Evolutionary conservation across 2,113 vertebrate genomes (phyloP).

Genomic region (Struthidea cinerea): DNA sequence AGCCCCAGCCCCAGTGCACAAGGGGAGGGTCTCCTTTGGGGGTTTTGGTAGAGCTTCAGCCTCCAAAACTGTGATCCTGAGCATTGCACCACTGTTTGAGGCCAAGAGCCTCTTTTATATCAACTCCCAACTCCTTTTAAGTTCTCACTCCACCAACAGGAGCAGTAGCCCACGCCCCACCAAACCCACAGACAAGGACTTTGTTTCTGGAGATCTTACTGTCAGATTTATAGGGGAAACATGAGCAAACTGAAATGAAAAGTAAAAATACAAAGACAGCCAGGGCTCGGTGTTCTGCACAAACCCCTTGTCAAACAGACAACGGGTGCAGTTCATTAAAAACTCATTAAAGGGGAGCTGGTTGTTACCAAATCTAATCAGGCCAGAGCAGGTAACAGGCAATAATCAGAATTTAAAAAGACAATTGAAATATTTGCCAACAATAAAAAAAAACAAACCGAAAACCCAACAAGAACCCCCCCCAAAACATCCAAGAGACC

Average conservation of each 20-base stretch:
- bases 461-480: accelerated
- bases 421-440: neutral
- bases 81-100: neutral
- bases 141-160: neutral
- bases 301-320: neutral
- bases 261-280: neutral
- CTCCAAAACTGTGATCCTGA: neutral
- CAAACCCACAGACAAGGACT: neutral
- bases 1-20: neutral
- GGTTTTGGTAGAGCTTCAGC: neutral
- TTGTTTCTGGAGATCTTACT: neutral
- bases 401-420: neutral
- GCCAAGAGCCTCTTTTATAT: neutral
- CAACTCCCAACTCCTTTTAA: neutral
- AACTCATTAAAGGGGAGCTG: neutral
- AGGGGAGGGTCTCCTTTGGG: neutral
- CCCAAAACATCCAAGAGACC: neutral
- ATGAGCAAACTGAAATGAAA: neutral
- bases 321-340: neutral
- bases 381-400: neutral
- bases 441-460: neutral
- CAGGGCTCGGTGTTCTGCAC: neutral
- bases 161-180: neutral
- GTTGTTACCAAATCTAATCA: neutral
- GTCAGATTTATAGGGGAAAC: neutral